Evolutionary conservation across 2,113 vertebrate genomes (phyloP).

Genomic region (Triplophysa tibetana): DNA sequence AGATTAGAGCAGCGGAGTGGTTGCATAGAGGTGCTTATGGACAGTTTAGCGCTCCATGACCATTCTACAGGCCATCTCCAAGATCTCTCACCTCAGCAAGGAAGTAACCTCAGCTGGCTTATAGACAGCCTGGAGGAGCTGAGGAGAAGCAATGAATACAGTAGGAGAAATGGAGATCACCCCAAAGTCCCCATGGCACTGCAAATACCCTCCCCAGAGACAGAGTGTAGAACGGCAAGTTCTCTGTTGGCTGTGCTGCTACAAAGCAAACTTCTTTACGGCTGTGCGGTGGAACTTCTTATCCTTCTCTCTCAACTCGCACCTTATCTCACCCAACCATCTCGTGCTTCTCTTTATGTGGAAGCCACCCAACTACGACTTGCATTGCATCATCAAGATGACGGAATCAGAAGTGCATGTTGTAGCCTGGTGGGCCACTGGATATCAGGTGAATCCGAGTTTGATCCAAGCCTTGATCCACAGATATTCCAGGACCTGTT

Average conservation of each 20-base stretch:
- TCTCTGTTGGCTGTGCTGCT: constrained; percentile 71
- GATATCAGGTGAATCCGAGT: constrained; percentile 39
- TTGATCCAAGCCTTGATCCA: constrained; percentile 33
- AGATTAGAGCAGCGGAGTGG: constrained; percentile 12
- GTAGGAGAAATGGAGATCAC: not conserved
- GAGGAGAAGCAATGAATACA: not conserved
- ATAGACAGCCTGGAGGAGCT: constrained; percentile 47
- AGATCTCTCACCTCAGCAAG: constrained; percentile 19
- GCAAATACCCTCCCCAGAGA: not conserved
- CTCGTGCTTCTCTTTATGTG: constrained; percentile 59
- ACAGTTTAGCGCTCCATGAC: constrained; percentile 49
- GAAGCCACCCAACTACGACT: constrained; percentile 66
- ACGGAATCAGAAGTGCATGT: constrained; percentile 74
- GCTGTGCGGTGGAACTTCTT: constrained; percentile 77
- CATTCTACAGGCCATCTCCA: constrained; percentile 16
- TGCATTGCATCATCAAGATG: constrained; percentile 70
- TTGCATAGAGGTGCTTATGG: constrained; percentile 45
- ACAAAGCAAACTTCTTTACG: constrained; percentile 61
- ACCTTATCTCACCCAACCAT: constrained; percentile 60
- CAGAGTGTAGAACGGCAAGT: constrained; percentile 61
- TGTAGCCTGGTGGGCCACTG: constrained; percentile 82
- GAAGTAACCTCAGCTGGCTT: constrained; percentile 20
- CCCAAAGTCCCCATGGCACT: not conserved
- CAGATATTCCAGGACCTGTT: constrained; percentile 64
- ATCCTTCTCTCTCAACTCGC: constrained; percentile 77